Evolutionary conservation across 2,888 invertebrate genomes (phyloP), one percentile per base, ranked within the genome.

Genomic region (Eupithecia pulchellata): DNA sequence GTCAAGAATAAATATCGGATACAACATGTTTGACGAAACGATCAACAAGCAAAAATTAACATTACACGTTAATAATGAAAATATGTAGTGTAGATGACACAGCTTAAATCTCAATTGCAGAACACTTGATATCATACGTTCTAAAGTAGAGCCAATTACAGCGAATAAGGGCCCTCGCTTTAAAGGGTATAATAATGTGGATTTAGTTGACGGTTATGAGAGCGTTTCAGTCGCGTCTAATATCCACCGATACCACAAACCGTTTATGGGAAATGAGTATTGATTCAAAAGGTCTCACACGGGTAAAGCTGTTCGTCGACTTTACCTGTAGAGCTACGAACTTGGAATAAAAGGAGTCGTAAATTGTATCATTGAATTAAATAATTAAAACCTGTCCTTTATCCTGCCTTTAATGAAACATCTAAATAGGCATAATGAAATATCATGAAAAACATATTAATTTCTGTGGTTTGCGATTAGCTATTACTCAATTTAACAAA

Each of bases 271-370:
- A 78, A 81, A 83, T 80, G 81, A 81, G 79, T 85, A 88, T 87
- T 89, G 86, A 87, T 87, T 88, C 83, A 85, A 83, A 82, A 81
- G 81, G 81, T 84, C 84, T 82, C 75, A 78, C 81, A 80, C 75
- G 76, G 79, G 70, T 73, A 72, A 60, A 32, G 32, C n/a, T 60
- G 2, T 30, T n/a, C 32, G 30, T 60, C 58, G n/a, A 60, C 58
- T 60, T 17, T 13, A 60, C 58, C 58, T 30, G 32, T 60, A 20
- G n/a, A 30, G 30, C 17, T 47, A 29, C 17, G 17, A 57, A 57
- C 29, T 57, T 57, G 52, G 52, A 52, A 25, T 25, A 25, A 52
- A 20, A 25, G 11, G 52, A 52, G 4, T 52, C 4, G 25, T 52
- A 25, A 52, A 52, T 25, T 20, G n/a, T 42, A 9, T 42, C 17